Base-by-base conservation (phyloP, 2,113 vertebrate genomes). In the Corvus cornix region DNA sequence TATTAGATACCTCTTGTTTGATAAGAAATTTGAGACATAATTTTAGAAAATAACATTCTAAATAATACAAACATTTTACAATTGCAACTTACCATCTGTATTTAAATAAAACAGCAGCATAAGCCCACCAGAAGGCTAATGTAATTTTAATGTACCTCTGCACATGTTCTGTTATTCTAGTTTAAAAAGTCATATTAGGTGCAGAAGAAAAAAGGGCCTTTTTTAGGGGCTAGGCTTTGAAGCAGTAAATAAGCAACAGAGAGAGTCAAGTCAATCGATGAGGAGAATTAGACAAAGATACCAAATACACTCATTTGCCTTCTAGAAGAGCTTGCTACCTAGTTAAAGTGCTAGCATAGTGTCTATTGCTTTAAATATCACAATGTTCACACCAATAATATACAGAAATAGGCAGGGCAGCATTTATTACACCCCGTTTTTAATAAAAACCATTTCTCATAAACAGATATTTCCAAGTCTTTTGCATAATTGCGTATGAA, bases 401-500 rank as follows among this genome's bases (percentile, higher is more conserved):
- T 76, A 91, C 44, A 96, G 84, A 97, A 90, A 94, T 78, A 95
- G 72, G 35, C 67, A 95, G 49, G 41, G 43, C 20, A 90, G 58
- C 64, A 66, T 84, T 87, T 84, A 70, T n/a, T 79, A 86, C 59
- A 84, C 63, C 67, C 39, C 43, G 35, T 63, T 70, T 97, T 95
- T 96, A 96, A 95, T 94, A 92, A 87, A 89, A 94, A 79, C 13
- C 28, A 91, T 82, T 87, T 91, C 33, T 83, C 52, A 96, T 89
- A 94, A 97, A 97, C 87, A 91, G 35, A 28, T 75, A 87, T 66
- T 96, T 95, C 66, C 95, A 91, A 76, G 46, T 92, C 48, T 93
- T 93, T 75, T 82, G 88, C 87, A 94, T 80, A 90, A 43, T 67
- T 9, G 72, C 69, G 41, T 60, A 88, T 16, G 68, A 94, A 95